A percentile compares a stretch with the other conserved stretches of the same genome.
phyloP scores from a whole-genome alignment of 2,888 invertebrate species.

The Ochropleura leucogaster region DNA sequence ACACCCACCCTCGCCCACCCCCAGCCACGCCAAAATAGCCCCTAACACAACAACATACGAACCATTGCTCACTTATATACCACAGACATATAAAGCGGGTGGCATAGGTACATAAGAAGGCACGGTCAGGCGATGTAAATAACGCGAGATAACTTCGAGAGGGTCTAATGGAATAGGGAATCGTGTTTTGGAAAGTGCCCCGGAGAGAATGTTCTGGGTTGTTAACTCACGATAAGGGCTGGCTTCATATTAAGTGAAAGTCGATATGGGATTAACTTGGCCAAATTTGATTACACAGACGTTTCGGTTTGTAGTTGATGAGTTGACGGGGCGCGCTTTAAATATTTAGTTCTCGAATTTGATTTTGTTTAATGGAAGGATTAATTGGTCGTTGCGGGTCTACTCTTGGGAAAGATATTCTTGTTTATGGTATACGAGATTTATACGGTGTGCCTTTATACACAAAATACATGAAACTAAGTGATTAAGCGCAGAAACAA shows the following conservation, averaged over 20 bases:
- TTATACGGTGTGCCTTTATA: too few relatives aligned
- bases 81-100: constrained; percentile 82
- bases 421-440: not conserved
- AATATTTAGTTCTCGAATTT: constrained; percentile 44
- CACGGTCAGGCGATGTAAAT: constrained; percentile 90
- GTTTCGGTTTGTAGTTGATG: constrained; percentile 75
- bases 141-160: constrained; percentile 89
- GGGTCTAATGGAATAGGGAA: constrained; percentile 90
- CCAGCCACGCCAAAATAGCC: constrained; percentile 75
- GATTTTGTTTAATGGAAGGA: constrained; percentile 25
- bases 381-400: constrained; percentile 19
- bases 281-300: constrained; percentile 85
- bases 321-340: constrained; percentile 57
- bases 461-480: too few relatives aligned
- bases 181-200: constrained; percentile 89
- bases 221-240: constrained; percentile 79
- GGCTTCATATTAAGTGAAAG: constrained; percentile 85
- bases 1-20: constrained; percentile 73
- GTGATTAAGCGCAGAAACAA: too few relatives aligned
- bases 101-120: constrained; percentile 86
- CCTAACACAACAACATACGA: constrained; percentile 78
- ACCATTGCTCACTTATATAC: constrained; percentile 85
- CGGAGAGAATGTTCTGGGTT: constrained; percentile 86
- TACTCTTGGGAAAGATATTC: constrained; percentile 8
- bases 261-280: constrained; percentile 85